Conservation (phyloP, 2,113 vertebrate species). For the Puffinus mauretanicus region DNA sequence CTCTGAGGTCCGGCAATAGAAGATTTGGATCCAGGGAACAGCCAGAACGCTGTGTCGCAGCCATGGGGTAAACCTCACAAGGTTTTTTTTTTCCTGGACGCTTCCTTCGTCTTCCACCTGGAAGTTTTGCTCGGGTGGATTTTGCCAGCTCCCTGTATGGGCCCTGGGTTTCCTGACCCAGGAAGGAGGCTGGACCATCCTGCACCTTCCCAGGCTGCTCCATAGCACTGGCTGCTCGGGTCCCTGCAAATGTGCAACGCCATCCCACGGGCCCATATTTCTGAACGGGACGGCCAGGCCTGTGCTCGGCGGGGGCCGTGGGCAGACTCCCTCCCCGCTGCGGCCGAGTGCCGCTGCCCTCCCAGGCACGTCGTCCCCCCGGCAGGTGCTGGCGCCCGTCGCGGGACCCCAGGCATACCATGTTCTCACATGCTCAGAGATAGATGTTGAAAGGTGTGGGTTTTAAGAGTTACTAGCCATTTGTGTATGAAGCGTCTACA, state of each 20-base stretch:
- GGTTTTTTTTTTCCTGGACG: not conserved
- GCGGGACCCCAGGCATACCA: not conserved
- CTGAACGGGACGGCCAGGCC: fast-evolving
- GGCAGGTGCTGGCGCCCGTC: not conserved
- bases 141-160: not conserved
- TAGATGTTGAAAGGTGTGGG: not conserved
- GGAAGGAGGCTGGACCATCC: not conserved
- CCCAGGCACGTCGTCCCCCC: not conserved
- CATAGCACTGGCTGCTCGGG: not conserved
- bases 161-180: not conserved
- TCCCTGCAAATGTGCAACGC: fast-evolving
- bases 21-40: not conserved
- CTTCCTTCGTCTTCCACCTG: not conserved
- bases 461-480: not conserved
- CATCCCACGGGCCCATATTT: fast-evolving
- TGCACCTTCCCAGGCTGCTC: not conserved
- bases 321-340: fast-evolving
- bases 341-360: not conserved
- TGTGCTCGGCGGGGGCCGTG: fast-evolving
- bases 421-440: not conserved
- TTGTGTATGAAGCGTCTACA: conserved; percentile 1
- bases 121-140: not conserved
- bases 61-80: not conserved
- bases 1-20: not conserved
- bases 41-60: fast-evolving